Evolutionary conservation across 1,140 invertebrate genomes (phyloP).

Genomic region (Dreissena rostriformis): DNA sequence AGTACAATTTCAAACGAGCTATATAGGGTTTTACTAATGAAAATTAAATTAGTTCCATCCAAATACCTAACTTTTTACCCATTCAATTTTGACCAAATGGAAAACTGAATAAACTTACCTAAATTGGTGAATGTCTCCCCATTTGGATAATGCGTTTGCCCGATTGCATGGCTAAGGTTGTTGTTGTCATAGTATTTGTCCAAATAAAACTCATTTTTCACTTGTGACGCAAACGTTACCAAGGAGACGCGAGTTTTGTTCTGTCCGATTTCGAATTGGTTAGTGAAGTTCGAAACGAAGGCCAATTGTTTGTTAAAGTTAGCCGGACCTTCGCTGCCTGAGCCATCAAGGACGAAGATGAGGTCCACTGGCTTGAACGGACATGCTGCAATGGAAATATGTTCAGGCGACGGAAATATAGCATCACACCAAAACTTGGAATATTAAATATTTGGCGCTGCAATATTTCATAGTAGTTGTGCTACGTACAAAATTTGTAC

Average conservation of each 20-base stretch:
- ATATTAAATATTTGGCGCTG: no score
- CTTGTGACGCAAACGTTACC: conserved; percentile 46
- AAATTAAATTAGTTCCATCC: no score
- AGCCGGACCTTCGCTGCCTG: conserved; percentile 52
- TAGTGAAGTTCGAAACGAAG: conserved; percentile 63
- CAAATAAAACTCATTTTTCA: conserved; percentile 55
- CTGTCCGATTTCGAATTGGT: conserved; percentile 60
- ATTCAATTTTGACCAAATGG: no score
- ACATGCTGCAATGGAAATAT: conserved; percentile 24
- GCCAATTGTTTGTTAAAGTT: conserved; percentile 63
- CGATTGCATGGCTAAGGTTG: conserved; percentile 43
- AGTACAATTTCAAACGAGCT: no score
- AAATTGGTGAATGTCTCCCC: conserved; percentile 56
- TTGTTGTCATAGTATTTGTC: conserved; percentile 49
- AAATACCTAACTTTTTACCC: no score
- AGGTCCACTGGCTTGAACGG: conserved; percentile 61
- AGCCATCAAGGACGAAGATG: conserved; percentile 69
- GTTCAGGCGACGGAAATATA: no score
- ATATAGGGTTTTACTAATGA: no score
- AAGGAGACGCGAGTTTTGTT: conserved; percentile 54
- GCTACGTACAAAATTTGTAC: no score
- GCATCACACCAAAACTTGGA: no score
- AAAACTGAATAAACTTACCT: conserved; percentile 6
- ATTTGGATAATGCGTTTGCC: conserved; percentile 43
- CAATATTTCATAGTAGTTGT: no score